Conservation (phyloP, 2,797 vertebrate species). For the Heterohyrax brucei region DNA sequence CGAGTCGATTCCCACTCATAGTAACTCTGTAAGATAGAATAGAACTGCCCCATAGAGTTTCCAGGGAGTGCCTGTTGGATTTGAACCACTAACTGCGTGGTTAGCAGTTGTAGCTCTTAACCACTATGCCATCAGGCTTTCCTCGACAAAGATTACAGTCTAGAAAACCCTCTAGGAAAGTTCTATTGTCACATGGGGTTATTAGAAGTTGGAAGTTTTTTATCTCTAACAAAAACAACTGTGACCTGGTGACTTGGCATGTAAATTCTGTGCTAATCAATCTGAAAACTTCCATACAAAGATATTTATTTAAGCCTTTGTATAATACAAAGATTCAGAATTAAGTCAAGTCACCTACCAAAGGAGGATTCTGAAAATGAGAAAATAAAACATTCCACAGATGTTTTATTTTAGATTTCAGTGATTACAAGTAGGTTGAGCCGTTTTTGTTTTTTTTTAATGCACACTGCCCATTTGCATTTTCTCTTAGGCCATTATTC, state of each 20-base stretch:
- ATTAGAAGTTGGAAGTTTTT: not conserved
- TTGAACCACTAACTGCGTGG: too few species aligned
- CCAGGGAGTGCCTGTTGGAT: too few species aligned
- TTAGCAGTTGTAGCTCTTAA: too few species aligned
- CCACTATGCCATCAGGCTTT: too few species aligned
- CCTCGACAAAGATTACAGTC: not conserved
- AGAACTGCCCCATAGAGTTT: too few species aligned
- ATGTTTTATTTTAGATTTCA: conserved; percentile 32
- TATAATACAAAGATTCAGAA: conserved; percentile 56
- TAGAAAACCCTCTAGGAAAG: not conserved
- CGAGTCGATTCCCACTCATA: too few species aligned
- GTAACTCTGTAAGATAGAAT: too few species aligned
- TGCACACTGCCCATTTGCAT: not conserved
- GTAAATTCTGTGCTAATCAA: not conserved
- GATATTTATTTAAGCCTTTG: not conserved
- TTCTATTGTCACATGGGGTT: not conserved
- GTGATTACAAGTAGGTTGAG: not conserved
- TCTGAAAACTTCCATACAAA: not conserved
- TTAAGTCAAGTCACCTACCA: conserved; percentile 9
- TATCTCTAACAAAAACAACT: not conserved
- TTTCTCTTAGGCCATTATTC: conserved; percentile 66
- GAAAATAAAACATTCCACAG: not conserved
- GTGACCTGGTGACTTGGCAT: not conserved
- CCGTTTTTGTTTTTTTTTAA: not conserved
- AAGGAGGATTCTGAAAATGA: conserved; percentile 51